phyloP scores from a whole-genome alignment of 1,140 invertebrate species.

The Choristoneura fumiferana region DNA sequence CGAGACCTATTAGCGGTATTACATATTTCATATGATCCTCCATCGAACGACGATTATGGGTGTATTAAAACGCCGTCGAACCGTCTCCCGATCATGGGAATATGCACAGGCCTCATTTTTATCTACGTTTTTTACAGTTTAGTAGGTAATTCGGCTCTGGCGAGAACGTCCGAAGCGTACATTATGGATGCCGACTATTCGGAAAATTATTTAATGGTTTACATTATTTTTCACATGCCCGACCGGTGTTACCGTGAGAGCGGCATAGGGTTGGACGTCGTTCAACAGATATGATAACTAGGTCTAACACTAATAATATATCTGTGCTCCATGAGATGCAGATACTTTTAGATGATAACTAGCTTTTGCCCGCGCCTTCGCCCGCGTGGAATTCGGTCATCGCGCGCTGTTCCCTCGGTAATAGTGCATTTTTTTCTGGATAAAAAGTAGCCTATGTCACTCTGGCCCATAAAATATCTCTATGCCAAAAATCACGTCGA shows the following conservation, averaged over 20 bases:
- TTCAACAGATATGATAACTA: neutral
- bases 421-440: too few relatives aligned
- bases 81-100: slow-evolving; percentile 60
- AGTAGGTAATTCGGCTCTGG: slow-evolving; percentile 59
- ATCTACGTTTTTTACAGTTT: slow-evolving; percentile 65
- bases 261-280: neutral
- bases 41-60: slow-evolving; percentile 61
- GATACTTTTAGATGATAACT: too few relatives aligned
- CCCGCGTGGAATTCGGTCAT: too few relatives aligned
- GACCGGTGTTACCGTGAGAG: slow-evolving; percentile 31
- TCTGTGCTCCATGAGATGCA: too few relatives aligned
- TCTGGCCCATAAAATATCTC: too few relatives aligned
- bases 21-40: slow-evolving; percentile 67
- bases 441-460: too few relatives aligned
- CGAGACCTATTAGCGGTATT: slow-evolving; percentile 67
- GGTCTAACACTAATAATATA: neutral
- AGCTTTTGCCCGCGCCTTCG: too few relatives aligned
- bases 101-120: slow-evolving; percentile 46
- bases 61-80: slow-evolving; percentile 62
- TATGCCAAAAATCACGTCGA: too few relatives aligned
- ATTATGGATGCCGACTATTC: slow-evolving; percentile 47
- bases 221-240: slow-evolving; percentile 33
- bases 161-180: slow-evolving; percentile 36
- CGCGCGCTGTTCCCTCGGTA: too few relatives aligned
- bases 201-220: slow-evolving; percentile 44